phyloP scores from a whole-genome alignment of 2,797 vertebrate genomes.

The Hippocampus kuda region DNA sequence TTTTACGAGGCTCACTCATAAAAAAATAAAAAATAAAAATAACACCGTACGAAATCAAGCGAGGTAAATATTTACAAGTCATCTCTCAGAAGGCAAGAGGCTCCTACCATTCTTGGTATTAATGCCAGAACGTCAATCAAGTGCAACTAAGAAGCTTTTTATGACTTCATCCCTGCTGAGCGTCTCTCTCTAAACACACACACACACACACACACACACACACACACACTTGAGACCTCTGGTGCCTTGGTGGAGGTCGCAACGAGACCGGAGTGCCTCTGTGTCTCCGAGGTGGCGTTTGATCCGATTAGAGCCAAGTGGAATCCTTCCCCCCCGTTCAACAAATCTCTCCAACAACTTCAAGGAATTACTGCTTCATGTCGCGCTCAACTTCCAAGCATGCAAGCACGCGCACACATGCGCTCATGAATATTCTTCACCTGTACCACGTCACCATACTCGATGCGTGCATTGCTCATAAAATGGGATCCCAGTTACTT shows the following conservation, averaged over 20 bases:
- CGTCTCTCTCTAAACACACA: not conserved
- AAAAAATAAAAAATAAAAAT: not conserved
- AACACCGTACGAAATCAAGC: not conserved
- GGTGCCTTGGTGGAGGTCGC: not conserved
- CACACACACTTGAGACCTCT: not conserved
- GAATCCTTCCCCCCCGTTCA: not conserved
- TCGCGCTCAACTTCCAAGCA: not conserved
- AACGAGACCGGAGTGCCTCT: not conserved
- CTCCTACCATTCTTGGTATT: not conserved
- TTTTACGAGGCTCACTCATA: not conserved
- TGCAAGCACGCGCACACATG: not conserved
- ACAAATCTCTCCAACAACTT: not conserved
- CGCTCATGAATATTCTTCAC: too few species aligned
- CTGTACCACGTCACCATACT: too few species aligned
- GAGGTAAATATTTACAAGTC: constrained; percentile 1
- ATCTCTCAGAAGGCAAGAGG: not conserved
- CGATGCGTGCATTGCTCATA: too few species aligned
- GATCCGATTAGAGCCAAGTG: constrained; percentile 2
- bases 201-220: not conserved
- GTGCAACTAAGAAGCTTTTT: not conserved
- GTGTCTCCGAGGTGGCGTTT: not conserved
- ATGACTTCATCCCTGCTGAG: not conserved
- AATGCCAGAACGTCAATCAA: not conserved
- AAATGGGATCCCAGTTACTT: too few species aligned
- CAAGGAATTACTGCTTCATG: not conserved